These are phyloP conservation scores for Diplolepis rosae DNA, from an alignment of 2,888 invertebrate species.

Conservation along the genomic window DNA sequence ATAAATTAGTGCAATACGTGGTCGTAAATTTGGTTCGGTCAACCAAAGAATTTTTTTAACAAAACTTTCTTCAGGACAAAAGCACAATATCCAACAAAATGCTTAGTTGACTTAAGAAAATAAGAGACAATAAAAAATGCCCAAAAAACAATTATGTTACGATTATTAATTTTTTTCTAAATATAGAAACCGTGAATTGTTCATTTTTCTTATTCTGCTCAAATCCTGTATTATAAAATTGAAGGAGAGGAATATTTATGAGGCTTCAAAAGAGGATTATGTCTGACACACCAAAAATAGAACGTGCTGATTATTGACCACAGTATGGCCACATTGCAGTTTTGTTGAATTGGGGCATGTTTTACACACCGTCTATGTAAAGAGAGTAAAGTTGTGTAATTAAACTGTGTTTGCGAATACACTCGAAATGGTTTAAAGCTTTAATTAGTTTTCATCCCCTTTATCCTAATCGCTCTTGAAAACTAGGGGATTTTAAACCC, in stretches of 20 bases:
- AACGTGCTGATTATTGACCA: slow-evolving; percentile 17
- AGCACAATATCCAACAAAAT: too few species aligned
- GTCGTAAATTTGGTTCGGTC: too few species aligned
- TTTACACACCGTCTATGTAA: slow-evolving; percentile 8
- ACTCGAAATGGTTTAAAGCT: slow-evolving; percentile 9
- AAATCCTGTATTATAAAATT: not conserved
- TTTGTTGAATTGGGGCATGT: slow-evolving; percentile 25
- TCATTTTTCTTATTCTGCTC: too few species aligned
- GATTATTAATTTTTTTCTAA: too few species aligned
- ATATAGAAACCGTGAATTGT: too few species aligned
- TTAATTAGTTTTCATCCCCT: slow-evolving; percentile 25
- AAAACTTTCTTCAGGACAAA: too few species aligned
- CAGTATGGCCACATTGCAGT: slow-evolving; percentile 12
- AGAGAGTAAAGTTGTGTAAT: slow-evolving; percentile 25
- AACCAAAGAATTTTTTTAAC: too few species aligned
- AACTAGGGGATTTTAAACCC: slow-evolving; percentile 3
- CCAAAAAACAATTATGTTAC: too few species aligned
- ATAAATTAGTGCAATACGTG: too few species aligned
- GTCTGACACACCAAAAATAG: slow-evolving; percentile 8
- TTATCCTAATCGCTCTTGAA: not conserved
- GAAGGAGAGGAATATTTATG: not conserved
- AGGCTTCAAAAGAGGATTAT: not conserved
- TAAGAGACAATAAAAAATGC: not conserved
- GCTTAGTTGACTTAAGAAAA: not conserved
- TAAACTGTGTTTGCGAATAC: slow-evolving; percentile 22